Percentiles rank a stretch among this genome's conserved stretches.
These are phyloP conservation scores for Osmoderma eremita DNA, from an alignment of 2,888 invertebrate genomes.

Conservation along the genomic window DNA sequence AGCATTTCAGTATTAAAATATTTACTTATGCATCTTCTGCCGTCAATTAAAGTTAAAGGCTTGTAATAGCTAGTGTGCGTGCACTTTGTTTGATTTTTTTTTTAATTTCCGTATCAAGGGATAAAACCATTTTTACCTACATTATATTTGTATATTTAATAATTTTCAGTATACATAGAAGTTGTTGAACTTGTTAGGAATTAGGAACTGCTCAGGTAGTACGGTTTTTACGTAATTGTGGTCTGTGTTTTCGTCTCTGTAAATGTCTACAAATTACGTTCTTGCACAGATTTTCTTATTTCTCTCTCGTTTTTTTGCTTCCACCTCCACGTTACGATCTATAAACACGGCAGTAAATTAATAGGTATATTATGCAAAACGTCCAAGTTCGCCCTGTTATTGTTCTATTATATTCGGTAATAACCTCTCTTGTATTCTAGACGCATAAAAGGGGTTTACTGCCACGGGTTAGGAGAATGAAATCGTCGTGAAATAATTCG, in stretches of 20 bases:
- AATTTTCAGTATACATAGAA: no score
- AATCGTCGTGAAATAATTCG: constrained; percentile 10
- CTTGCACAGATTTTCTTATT: neutral
- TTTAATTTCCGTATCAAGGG: no score
- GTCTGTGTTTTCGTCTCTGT: neutral
- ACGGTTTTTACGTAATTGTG: neutral
- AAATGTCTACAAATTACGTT: neutral
- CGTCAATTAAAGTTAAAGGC: no score
- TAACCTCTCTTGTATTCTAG: constrained; percentile 34
- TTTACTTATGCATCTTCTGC: no score
- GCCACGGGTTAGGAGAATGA: constrained; percentile 10
- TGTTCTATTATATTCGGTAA: constrained; percentile 39
- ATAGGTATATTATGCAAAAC: constrained; percentile 36
- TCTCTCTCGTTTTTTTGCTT: neutral
- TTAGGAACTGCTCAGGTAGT: no score
- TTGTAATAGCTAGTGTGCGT: no score
- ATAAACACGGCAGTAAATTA: constrained; percentile 16
- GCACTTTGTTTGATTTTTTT: no score
- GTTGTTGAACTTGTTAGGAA: no score
- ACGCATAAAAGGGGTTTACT: constrained; percentile 19
- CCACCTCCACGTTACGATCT: constrained; percentile 12
- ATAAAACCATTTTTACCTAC: no score
- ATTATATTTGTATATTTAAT: no score
- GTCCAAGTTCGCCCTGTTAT: constrained; percentile 29
- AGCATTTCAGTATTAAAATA: no score